These are phyloP conservation scores for Agrilus planipennis DNA, from an alignment of 1,140 invertebrate species.

Conservation along the genomic window DNA sequence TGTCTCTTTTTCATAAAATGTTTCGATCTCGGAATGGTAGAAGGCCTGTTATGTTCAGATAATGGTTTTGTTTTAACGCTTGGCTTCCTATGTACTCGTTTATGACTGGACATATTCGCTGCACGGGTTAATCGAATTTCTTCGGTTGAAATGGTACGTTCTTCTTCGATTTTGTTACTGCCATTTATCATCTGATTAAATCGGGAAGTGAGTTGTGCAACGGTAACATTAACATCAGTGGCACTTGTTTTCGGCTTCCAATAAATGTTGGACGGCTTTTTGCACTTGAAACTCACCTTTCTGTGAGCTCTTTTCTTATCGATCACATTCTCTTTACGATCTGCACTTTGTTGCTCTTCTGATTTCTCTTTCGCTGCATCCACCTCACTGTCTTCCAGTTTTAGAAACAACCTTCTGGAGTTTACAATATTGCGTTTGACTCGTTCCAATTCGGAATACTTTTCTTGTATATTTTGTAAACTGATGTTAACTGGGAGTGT, in stretches of 20 bases:
- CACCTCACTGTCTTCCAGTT: slow-evolving; percentile 3
- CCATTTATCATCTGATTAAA: slow-evolving; percentile 40
- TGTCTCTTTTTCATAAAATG: slow-evolving; percentile 18
- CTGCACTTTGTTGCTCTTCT: background rate
- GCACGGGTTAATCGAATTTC: slow-evolving; percentile 11
- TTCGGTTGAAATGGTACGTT: slow-evolving; percentile 27
- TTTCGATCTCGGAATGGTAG: slow-evolving; percentile 26
- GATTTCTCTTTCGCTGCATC: background rate
- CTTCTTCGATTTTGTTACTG: slow-evolving; percentile 30
- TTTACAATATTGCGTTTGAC: slow-evolving; percentile 13
- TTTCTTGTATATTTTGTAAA: slow-evolving; percentile 3
- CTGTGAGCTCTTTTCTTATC: slow-evolving; percentile 12
- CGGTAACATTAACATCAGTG: slow-evolving; percentile 24
- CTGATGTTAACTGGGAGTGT: slow-evolving; percentile 6
- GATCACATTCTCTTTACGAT: slow-evolving; percentile 6
- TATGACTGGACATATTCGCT: slow-evolving; percentile 9
- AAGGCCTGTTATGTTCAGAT: slow-evolving; percentile 16
- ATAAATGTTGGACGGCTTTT: slow-evolving; percentile 21
- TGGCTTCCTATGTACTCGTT: slow-evolving; percentile 18
- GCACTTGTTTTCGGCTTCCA: slow-evolving; percentile 8
- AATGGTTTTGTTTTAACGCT: slow-evolving; percentile 21
- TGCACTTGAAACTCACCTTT: slow-evolving; percentile 29
- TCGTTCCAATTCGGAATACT: background rate
- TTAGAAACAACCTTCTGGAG: slow-evolving; percentile 19
- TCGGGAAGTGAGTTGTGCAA: slow-evolving; percentile 42